phyloP scores from a whole-genome alignment of 92 coral and sea anemone species.

The Zoanthus sociatus region DNA sequence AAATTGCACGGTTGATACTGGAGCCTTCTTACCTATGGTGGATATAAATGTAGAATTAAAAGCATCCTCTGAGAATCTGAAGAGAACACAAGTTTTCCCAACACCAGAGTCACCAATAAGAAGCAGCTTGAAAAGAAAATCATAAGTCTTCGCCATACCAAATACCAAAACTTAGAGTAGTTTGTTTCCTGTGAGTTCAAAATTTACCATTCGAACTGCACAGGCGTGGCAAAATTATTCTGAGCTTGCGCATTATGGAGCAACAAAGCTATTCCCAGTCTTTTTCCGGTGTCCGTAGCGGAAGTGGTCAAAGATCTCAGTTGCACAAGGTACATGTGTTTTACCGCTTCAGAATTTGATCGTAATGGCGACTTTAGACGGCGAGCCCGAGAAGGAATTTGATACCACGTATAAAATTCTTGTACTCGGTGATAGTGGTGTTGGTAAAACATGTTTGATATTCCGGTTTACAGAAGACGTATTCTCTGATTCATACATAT shows the following conservation, averaged over 20 bases:
- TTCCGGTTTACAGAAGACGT: constrained; percentile 94
- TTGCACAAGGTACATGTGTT: background rate
- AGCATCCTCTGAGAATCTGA: constrained; percentile 99
- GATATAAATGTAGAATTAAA: constrained; percentile 98
- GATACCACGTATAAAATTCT: constrained; percentile 94
- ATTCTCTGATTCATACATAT: constrained; percentile 93
- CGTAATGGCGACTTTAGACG: constrained; percentile 41
- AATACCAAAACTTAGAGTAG: constrained; percentile 9
- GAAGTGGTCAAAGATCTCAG: background rate
- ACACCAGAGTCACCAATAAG: constrained; percentile 99
- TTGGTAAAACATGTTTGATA: constrained; percentile 95
- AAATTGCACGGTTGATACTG: background rate
- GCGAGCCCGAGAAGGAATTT: constrained; percentile 80
- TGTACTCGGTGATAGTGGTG: constrained; percentile 98
- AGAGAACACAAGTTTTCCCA: constrained; percentile 94
- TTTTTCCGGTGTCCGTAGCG: background rate
- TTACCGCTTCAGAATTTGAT: background rate
- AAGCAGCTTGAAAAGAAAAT: constrained; percentile 96
- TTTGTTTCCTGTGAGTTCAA: constrained; percentile 49
- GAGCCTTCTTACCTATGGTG: constrained; percentile 87
- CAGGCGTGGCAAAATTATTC: constrained; percentile 88
- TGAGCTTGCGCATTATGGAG: constrained; percentile 66
- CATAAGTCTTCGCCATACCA: constrained; percentile 98
- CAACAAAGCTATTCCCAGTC: background rate
- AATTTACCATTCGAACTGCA: constrained; percentile 67